Percentiles rank a stretch among this genome's conserved stretches.
phyloP scores from a whole-genome alignment of 1,140 invertebrate species.

The Orussus abietinus region DNA sequence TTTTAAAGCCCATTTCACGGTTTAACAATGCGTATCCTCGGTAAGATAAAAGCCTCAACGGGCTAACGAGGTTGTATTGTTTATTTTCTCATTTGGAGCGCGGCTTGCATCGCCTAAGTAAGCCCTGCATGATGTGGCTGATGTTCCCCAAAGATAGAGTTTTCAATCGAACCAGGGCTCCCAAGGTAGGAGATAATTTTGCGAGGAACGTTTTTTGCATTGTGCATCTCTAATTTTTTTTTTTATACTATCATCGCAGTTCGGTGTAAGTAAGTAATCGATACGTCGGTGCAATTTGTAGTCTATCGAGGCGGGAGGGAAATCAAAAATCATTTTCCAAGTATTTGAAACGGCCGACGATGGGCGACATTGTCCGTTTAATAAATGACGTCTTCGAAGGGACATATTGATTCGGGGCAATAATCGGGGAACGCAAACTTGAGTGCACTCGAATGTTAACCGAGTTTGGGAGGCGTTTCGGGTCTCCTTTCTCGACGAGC shows the following conservation, averaged over 20 bases:
- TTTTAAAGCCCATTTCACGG: slow-evolving; percentile 44
- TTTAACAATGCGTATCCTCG: slow-evolving; percentile 40
- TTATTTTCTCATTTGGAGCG: slow-evolving; percentile 35
- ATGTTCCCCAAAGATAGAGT: slow-evolving; percentile 16
- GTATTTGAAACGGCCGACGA: too few species aligned
- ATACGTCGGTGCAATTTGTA: too few species aligned
- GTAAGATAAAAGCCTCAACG: slow-evolving; percentile 24
- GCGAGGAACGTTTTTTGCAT: background rate
- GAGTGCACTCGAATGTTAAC: slow-evolving; percentile 45
- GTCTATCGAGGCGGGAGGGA: too few species aligned
- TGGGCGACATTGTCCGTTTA: too few species aligned
- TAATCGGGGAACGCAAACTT: slow-evolving; percentile 43
- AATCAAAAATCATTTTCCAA: slow-evolving; percentile 18
- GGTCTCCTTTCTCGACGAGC: too few species aligned
- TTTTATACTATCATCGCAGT: too few species aligned
- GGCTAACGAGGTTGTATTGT: slow-evolving; percentile 35
- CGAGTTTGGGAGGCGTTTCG: slow-evolving; percentile 37
- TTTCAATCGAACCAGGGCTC: slow-evolving; percentile 16
- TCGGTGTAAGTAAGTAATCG: too few species aligned
- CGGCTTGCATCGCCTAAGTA: slow-evolving; percentile 2
- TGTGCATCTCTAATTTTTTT: too few species aligned
- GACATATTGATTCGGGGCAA: slow-evolving; percentile 41
- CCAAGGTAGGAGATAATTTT: slow-evolving; percentile 1
- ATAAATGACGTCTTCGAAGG: slow-evolving; percentile 43
- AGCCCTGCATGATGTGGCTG: background rate